Evolutionary conservation across 2,797 vertebrate genomes (phyloP), one percentile per base, ranked within the genome.

Genomic region (Vultur gryphus): DNA sequence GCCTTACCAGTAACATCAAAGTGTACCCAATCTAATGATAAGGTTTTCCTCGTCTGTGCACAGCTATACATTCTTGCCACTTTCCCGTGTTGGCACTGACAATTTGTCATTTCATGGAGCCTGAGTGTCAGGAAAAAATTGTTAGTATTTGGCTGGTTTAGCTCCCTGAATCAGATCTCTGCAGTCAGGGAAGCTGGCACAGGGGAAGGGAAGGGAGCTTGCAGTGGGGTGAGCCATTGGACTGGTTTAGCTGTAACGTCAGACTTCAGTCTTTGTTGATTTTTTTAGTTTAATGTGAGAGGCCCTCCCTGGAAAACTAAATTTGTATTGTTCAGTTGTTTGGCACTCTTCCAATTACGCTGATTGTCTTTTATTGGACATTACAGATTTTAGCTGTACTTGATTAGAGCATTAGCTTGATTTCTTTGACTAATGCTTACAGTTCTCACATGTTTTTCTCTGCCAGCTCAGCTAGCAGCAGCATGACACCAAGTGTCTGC

Each of bases 321-420:
- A 55, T 66, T 62, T 77, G 75, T 66, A 49, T 73, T 95, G 93
- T 77, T 93, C 5, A 1, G 28, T 62, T 87, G 62, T 66, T 72
- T 93, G 95, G 77, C 73, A 25, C 20, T 4, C 39, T 16, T 72
- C 81, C 95, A 96, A 1, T 73, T 76, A 26, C 7, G 35, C 78
- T 83, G 81, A 62, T 90, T 79, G 64, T 70, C n/a, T 92, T 82
- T 82, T 52, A 90, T 89, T 83, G 94, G 89, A 55, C 84, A 77
- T 43, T 87, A 59, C 48, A 35, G 55, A 87, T 89, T 77, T 75
- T 90, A 92, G 79, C 89, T 94, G 87, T 3, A 49, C 71, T 93
- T 80, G 90, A 85, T 96, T 89, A 87, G 65, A 90, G 28, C n/a
- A 71, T 75, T 93, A 93, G 91, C 67, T 92, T 67, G 55, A 43